Evolutionary conservation across 2,797 vertebrate species (phyloP).

Genomic region (Scolopax bukidnonensis): DNA sequence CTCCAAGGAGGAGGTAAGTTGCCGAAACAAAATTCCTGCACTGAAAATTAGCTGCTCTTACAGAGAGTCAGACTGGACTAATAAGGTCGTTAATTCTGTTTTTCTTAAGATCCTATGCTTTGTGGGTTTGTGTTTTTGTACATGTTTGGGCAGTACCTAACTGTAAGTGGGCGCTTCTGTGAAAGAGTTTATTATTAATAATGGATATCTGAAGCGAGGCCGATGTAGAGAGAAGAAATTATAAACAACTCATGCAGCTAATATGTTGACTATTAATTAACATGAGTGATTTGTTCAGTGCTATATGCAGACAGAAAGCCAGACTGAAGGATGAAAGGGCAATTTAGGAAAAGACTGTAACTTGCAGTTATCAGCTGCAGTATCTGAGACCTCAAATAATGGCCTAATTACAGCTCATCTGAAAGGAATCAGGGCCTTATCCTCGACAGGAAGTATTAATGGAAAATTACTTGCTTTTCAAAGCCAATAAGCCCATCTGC

Average conservation of each 20-base stretch:
- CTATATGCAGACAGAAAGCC: slow-evolving; percentile 19
- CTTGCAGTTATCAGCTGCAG: slow-evolving; percentile 26
- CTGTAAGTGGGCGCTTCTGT: neutral
- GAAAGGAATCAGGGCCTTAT: slow-evolving; percentile 30
- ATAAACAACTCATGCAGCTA: slow-evolving; percentile 34
- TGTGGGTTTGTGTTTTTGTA: neutral
- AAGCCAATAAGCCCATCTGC: slow-evolving; percentile 13
- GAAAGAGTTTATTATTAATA: neutral
- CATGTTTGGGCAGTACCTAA: neutral
- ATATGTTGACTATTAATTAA: slow-evolving; percentile 55
- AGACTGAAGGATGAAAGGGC: slow-evolving; percentile 43
- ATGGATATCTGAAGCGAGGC: neutral
- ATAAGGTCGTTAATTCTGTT: neutral
- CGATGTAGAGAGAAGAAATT: neutral
- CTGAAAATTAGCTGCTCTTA: neutral
- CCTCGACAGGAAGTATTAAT: slow-evolving; percentile 11
- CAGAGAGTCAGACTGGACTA: neutral
- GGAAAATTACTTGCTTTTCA: slow-evolving; percentile 43
- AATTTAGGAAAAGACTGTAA: slow-evolving; percentile 29
- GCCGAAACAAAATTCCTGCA: neutral
- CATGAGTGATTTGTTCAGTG: slow-evolving; percentile 8
- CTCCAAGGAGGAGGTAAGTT: neutral
- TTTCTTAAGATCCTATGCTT: neutral
- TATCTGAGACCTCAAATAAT: slow-evolving; percentile 30
- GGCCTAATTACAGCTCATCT: slow-evolving; percentile 35